Evolutionary conservation across 37 sponge, comb jelly and placozoan species (phyloP), one percentile per base, ranked within the genome.

Genomic region (Chondrosia reniformis): DNA sequence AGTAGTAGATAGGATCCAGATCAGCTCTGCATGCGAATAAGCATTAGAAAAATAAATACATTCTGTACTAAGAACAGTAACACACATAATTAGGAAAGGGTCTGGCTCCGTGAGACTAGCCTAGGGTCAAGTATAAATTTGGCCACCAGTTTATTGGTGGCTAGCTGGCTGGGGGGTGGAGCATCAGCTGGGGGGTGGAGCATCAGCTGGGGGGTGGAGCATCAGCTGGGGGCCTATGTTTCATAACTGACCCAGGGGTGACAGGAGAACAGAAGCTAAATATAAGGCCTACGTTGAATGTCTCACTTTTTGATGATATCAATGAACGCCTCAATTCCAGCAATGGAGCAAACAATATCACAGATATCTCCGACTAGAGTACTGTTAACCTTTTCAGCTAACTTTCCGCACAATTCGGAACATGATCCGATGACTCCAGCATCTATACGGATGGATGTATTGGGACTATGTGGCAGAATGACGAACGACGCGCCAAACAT

Each of bases 1-100:
- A 95, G 57, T 88, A 91, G 82, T 95, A 95, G 37, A 95, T 88
- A 0, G 95, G 95, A 37, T 95, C 95, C 21, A 95, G 83, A 77
- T 95, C 91, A 64, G 91, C 82, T 41, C 94, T 94, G 76, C 6
- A 62, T 5, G 41, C 9, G 22, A 76, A n/a, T 25, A 24, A 63
- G 19, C 13, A 63, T 27, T 17, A 17, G 13, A 13, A 24, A 63
- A 24, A 24, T 27, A 24, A 24, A 63, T 24, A 63, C 30, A n/a
- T 25, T 63, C 13, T 13, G 66, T 13, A 24, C 12, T n/a, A n/a
- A n/a, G n/a, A n/a, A n/a, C n/a, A n/a, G 42, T 3, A 54, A 76
- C 19, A 13, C 40, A 59, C 10, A 9, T 12, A 8, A 34, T 19
- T 72, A 72, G 12, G 8, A 72, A 41, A 75, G 45, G 21, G 65